Evolutionary conservation across 2,888 invertebrate genomes (phyloP), one percentile per base, ranked within the genome.

Genomic region (Chloroclystis v-ata): DNA sequence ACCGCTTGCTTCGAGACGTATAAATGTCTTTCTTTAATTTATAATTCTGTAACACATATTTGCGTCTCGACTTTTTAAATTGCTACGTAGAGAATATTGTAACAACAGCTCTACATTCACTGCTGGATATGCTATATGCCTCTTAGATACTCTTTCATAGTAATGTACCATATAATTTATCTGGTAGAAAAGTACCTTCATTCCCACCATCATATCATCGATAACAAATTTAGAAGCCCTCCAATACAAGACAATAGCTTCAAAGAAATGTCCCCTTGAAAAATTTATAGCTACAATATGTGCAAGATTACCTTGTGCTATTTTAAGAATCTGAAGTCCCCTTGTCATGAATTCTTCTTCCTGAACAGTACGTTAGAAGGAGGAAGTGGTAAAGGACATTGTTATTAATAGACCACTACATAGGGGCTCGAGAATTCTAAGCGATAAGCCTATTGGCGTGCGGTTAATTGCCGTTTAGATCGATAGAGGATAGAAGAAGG

Each of bases 341-440:
- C 41, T 42, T 41, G 44, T 44, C 43, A 48, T 37, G 43, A 42
- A 28, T 42, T 33, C 44, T 49, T 49, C 49, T 37, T 49, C 33
- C 28, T 32, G 49, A 49, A 37, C 28, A 29, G 42, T 38, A 38
- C 11, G 20, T 42, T 32, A 45, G 40, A 28, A 45, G 45, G 42
- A 42, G 49, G 49, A 49, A 49, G 49, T 45, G 40, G 24, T 41
- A 49, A 33, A 45, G 38, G 49, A 45, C 42, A 41, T 45, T 45
- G 37, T 33, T 42, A 49, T 33, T 38, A 49, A 45, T 49, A 45
- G 37, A 49, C n/a, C 25, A 37, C 47, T 24, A 41, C 29, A 49
- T 37, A 44, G 40, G 49, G 49, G 49, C 30, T 37, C 26, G 20
- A 37, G 40, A 41, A 30, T 40, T 25, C 28, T 47, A 25, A 25